Percentiles rank a stretch among this genome's conserved stretches.
Conservation (phyloP, 2,888 invertebrate species). For the Sepiola atlantica region DNA sequence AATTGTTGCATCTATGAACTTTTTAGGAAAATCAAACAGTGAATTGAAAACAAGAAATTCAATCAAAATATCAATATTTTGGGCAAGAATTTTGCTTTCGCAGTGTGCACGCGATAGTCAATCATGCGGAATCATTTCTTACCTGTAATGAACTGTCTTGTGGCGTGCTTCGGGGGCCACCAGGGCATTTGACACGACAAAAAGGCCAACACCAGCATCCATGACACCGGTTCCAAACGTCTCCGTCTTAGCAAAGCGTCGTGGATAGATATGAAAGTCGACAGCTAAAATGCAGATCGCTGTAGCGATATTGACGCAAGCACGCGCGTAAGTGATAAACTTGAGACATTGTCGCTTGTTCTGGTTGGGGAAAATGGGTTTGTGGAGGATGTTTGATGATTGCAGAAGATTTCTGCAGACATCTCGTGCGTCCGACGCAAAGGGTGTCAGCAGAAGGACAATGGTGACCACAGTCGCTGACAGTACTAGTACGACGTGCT, state of each 20-base stretch:
- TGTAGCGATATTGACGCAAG: conserved; percentile 66
- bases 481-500: conserved; percentile 49
- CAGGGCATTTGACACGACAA: conserved; percentile 74
- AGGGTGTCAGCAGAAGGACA: conserved; percentile 38
- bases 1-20: no score
- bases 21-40: no score
- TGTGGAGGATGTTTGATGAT: background rate
- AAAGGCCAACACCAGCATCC: conserved; percentile 96
- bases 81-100: no score
- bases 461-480: background rate
- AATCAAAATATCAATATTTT: no score
- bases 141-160: conserved; percentile 51
- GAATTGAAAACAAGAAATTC: no score
- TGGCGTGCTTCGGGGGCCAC: conserved; percentile 70
- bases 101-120: no score
- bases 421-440: background rate
- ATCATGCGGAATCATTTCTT: background rate
- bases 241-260: conserved; percentile 90
- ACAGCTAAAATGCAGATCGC: conserved; percentile 90
- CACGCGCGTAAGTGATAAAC: conserved; percentile 68
- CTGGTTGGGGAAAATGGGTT: conserved; percentile 49
- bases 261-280: conserved; percentile 91
- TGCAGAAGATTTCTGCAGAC: background rate
- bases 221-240: conserved; percentile 87
- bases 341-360: conserved; percentile 56